Evolutionary conservation across 2,113 vertebrate species (phyloP).

Genomic region (Trematocara stigmaticum): DNA sequence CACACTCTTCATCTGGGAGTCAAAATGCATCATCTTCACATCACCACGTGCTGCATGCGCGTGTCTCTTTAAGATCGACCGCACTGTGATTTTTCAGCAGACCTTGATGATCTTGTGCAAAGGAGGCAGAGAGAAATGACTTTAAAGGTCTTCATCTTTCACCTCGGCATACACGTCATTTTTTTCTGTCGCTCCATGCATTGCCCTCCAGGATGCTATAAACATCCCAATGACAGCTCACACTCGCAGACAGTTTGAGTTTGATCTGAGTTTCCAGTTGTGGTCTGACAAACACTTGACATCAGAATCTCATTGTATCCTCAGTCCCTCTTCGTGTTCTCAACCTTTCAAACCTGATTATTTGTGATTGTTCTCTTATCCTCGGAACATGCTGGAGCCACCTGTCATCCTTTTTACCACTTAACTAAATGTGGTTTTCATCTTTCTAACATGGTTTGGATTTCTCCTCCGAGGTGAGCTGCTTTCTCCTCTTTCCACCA

Average conservation of each 20-base stretch:
- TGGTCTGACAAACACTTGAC: constrained; percentile 43
- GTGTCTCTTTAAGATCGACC: background rate
- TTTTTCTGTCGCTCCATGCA: background rate
- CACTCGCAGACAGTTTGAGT: background rate
- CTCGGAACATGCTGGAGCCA: constrained; percentile 16
- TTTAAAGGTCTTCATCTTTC: background rate
- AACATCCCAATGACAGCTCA: background rate
- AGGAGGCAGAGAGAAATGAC: background rate
- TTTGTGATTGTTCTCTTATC: constrained; percentile 38
- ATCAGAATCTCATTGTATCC: constrained; percentile 41
- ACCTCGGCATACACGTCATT: background rate
- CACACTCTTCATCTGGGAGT: constrained; percentile 13
- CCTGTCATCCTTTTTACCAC: constrained; percentile 39
- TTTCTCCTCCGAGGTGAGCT: constrained; percentile 4
- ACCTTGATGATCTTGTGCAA: background rate
- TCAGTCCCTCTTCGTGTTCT: constrained; percentile 18
- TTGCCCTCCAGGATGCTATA: background rate
- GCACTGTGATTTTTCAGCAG: background rate
- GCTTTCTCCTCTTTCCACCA: background rate
- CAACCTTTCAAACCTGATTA: constrained; percentile 60
- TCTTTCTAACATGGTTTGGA: constrained; percentile 35
- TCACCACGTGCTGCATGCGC: background rate
- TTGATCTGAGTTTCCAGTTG: constrained; percentile 14
- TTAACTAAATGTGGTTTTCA: constrained; percentile 58
- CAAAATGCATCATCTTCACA: background rate